Percentiles rank a stretch among this genome's conserved stretches.
These are phyloP conservation scores for Drosophila hawaiiensis DNA, from an alignment of 2,888 invertebrate species.

Conservation along the genomic window DNA sequence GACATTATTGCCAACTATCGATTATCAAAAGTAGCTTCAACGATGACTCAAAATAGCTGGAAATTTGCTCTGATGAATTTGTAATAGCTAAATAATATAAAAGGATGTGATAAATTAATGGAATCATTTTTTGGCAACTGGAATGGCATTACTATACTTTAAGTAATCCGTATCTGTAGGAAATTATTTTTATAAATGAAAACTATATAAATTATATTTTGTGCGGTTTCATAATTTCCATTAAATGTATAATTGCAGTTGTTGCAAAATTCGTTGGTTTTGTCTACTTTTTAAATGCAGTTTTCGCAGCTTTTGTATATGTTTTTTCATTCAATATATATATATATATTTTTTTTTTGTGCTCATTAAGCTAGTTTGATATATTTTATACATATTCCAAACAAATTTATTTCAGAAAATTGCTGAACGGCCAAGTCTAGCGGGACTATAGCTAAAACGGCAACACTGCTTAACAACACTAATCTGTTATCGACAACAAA, in stretches of 20 bases:
- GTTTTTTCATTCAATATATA: not conserved
- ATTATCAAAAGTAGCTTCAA: not conserved
- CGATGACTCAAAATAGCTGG: not conserved
- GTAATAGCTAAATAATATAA: no score
- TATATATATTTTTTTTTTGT: no score
- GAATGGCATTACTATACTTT: not conserved
- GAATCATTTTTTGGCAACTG: not conserved
- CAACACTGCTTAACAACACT: not conserved
- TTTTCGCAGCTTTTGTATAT: not conserved
- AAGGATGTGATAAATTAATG: not conserved
- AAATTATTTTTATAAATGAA: not conserved
- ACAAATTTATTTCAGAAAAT: no score
- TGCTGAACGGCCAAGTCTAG: not conserved
- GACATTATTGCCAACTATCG: not conserved
- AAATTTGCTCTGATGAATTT: not conserved
- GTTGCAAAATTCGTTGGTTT: not conserved
- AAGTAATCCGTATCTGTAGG: not conserved
- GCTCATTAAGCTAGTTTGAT: not conserved
- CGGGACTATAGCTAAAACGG: not conserved
- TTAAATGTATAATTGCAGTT: not conserved
- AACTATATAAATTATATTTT: not conserved
- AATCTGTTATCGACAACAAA: conserved; percentile 6
- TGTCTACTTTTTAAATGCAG: not conserved
- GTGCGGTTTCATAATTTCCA: not conserved
- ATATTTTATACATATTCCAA: not conserved